Percentiles rank a stretch among this genome's conserved stretches.
These are phyloP conservation scores for Falcaria lacertinaria DNA, from an alignment of 2,888 invertebrate genomes.

Conservation along the genomic window DNA sequence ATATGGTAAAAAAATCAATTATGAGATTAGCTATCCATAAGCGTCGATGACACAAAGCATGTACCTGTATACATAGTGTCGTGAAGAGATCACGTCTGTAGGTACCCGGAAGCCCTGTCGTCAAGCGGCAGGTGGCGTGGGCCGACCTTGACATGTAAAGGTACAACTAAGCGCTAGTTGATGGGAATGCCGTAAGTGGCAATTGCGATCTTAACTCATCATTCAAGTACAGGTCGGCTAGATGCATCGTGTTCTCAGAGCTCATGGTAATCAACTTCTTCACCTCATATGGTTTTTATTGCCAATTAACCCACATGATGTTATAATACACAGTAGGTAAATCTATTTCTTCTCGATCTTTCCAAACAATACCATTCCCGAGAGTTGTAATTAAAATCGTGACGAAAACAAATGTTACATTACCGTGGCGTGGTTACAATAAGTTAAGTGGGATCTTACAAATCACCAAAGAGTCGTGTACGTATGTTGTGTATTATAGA, in stretches of 20 bases:
- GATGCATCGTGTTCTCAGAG: constrained; percentile 47
- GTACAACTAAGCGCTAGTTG: constrained; percentile 29
- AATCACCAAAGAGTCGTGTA: constrained; percentile 25
- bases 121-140: constrained; percentile 23
- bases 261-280: constrained; percentile 53
- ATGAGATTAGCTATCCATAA: constrained; percentile 24
- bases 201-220: constrained; percentile 49
- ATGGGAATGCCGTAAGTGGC: constrained; percentile 42
- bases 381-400: neutral
- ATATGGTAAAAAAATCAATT: constrained; percentile 10
- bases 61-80: constrained; percentile 23
- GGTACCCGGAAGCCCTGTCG: constrained; percentile 55
- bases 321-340: too few relatives aligned
- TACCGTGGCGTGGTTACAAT: constrained; percentile 19
- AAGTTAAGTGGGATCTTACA: constrained; percentile 23
- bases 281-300: constrained; percentile 34
- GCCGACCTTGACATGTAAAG: constrained; percentile 59
- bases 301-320: neutral
- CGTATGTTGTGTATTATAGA: constrained; percentile 28
- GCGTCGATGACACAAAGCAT: constrained; percentile 27
- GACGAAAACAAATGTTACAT: neutral
- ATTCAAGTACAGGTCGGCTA: constrained; percentile 43
- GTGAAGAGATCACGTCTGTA: constrained; percentile 27
- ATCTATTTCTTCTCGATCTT: neutral
- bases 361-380: neutral